Base-by-base conservation (phyloP, 2,888 invertebrate genomes). In the Aradus depressus region DNA sequence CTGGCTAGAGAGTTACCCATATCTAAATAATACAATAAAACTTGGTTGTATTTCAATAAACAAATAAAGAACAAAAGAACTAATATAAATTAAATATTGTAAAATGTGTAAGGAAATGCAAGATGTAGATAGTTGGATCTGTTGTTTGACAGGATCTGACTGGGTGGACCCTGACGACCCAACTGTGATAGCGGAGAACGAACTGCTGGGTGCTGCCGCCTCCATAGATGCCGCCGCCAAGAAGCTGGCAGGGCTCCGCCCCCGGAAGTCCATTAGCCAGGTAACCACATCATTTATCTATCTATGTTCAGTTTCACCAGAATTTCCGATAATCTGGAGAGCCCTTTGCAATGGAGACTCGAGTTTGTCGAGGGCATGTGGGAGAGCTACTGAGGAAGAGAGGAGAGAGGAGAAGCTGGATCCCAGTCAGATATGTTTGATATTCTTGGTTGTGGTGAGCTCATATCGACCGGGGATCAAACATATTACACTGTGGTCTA, bases 371-470 rank as follows among this genome's bases (percentile, higher is more conserved):
- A n/a, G n/a, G n/a, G n/a, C n/a, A n/a, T n/a, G n/a, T n/a, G n/a
- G n/a, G 8, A 37, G 37, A 37, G 16, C n/a, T n/a, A n/a, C n/a
- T n/a, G n/a, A n/a, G n/a, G n/a, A n/a, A n/a, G n/a, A n/a, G n/a
- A n/a, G n/a, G n/a, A n/a, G n/a, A n/a, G n/a, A 6, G 37, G 14
- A 37, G 8, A 6, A 37, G 8, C 41, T 41, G 41, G 18, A 19
- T 22, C 74, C 72, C 83, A 74, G 80, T 85, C 72, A 95, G 96
- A 97, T 97, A 97, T 97, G 97, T 97, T 97, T 97, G 96, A 95
- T 97, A 97, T 96, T 96, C 96, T 97, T 97, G 97, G 96, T 97
- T 95, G 92, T 89, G 75, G 65, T 73, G n/a, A n/a, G n/a, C n/a
- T 72, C 62, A 65, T 73, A 75, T 83, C 91, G 89, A 91, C 95